phyloP scores from a whole-genome alignment of 2,888 invertebrate genomes.

The Crossocerus cetratus region DNA sequence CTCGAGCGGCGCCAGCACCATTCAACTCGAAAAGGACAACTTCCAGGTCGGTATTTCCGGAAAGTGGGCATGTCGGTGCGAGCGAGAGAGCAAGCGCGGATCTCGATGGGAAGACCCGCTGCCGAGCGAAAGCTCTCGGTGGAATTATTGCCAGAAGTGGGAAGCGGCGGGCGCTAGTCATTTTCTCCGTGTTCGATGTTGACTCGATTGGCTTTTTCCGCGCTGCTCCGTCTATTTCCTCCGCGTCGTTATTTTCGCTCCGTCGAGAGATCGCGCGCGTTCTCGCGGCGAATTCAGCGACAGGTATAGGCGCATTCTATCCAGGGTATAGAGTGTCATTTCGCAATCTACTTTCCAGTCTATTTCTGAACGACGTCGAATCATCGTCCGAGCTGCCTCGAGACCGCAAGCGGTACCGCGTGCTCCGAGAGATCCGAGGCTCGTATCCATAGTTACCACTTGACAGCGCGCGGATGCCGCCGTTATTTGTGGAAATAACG shows the following conservation, averaged over 20 bases:
- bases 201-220: background rate
- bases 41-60: conserved; percentile 81
- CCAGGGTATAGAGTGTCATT: background rate
- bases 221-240: background rate
- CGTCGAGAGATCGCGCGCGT: background rate
- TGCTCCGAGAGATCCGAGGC: conserved; percentile 7
- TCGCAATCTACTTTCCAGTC: conserved; percentile 2
- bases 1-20: conserved; percentile 82
- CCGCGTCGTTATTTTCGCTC: background rate
- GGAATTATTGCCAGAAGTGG: too few relatives aligned
- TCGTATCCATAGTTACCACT: conserved; percentile 48
- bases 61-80: background rate
- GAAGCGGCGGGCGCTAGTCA: background rate
- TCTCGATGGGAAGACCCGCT: too few relatives aligned
- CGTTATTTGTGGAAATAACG: background rate
- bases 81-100: background rate
- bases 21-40: conserved; percentile 82
- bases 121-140: too few relatives aligned
- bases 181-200: background rate
- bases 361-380: background rate
- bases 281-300: background rate
- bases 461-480: conserved; percentile 19
- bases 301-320: background rate
- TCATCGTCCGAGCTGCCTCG: background rate
- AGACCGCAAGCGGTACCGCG: background rate